Percentiles rank a stretch among this genome's conserved stretches.
These are phyloP conservation scores for Digitonthophagus gazella DNA, from an alignment of 2,888 invertebrate species.

Conservation along the genomic window DNA sequence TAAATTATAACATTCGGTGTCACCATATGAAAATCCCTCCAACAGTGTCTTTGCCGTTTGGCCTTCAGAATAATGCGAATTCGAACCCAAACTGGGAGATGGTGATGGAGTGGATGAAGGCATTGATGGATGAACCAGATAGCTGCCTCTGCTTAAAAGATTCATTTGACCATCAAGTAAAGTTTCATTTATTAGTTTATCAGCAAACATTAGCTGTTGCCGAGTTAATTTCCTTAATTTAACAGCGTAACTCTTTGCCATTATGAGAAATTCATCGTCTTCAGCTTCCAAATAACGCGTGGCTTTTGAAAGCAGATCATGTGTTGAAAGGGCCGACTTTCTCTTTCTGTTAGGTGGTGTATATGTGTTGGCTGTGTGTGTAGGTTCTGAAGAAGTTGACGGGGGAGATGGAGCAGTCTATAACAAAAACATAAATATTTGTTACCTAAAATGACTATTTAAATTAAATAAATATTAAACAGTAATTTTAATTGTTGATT, in stretches of 20 bases:
- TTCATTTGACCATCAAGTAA: slow-evolving; percentile 19
- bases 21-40: no score
- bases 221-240: slow-evolving; percentile 19
- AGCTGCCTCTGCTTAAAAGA: slow-evolving; percentile 15
- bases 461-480: not conserved
- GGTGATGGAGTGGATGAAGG: no score
- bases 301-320: slow-evolving; percentile 18
- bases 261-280: slow-evolving; percentile 18
- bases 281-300: slow-evolving; percentile 22
- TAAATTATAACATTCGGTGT: no score
- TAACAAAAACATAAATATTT: slow-evolving; percentile 12
- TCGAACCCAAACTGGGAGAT: no score
- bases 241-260: slow-evolving; percentile 21
- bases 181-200: slow-evolving; percentile 21
- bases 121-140: not conserved
- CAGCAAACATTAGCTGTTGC: slow-evolving; percentile 19
- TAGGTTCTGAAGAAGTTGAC: slow-evolving; percentile 11
- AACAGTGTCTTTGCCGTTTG: no score
- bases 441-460: slow-evolving; percentile 7
- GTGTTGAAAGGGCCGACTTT: slow-evolving; percentile 19
- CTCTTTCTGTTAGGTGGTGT: slow-evolving; percentile 18
- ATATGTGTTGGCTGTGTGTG: slow-evolving; percentile 14
- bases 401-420: slow-evolving; percentile 6
- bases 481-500: slow-evolving; percentile 6
- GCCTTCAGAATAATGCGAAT: no score